Conservation (phyloP, 2,888 invertebrate genomes). For the Norana najaformis region DNA sequence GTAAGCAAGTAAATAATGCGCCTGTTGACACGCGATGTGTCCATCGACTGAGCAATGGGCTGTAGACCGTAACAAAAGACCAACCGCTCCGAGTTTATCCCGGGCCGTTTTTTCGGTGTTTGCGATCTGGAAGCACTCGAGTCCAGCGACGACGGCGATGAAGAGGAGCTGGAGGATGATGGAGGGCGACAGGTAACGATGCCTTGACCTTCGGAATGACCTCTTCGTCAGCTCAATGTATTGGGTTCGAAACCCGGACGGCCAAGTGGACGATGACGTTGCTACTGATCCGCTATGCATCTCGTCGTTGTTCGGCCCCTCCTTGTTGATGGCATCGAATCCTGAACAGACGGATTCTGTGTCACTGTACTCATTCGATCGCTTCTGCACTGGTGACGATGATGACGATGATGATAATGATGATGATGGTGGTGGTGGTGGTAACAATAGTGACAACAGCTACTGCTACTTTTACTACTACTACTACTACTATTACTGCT, state of each 20-base stretch:
- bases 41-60: no score
- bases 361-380: no score
- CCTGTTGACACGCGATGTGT: no score
- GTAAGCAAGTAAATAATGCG: no score
- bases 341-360: neutral
- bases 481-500: no score
- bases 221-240: conserved; percentile 73
- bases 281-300: neutral
- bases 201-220: conserved; percentile 67
- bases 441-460: neutral
- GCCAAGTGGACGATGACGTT: conserved; percentile 62
- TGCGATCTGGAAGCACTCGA: conserved; percentile 79
- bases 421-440: no score
- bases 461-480: neutral
- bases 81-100: conserved; percentile 75
- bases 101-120: conserved; percentile 75
- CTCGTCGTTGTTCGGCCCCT: neutral
- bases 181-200: conserved; percentile 76
- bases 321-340: no score
- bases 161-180: conserved; percentile 75
- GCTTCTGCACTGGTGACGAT: no score
- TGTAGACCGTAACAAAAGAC: no score
- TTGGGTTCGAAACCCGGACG: conserved; percentile 79
- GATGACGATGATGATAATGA: no score
- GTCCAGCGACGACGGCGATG: conserved; percentile 69